These are phyloP conservation scores for Allacma fusca DNA, from an alignment of 2,888 invertebrate species.

Conservation along the genomic window DNA sequence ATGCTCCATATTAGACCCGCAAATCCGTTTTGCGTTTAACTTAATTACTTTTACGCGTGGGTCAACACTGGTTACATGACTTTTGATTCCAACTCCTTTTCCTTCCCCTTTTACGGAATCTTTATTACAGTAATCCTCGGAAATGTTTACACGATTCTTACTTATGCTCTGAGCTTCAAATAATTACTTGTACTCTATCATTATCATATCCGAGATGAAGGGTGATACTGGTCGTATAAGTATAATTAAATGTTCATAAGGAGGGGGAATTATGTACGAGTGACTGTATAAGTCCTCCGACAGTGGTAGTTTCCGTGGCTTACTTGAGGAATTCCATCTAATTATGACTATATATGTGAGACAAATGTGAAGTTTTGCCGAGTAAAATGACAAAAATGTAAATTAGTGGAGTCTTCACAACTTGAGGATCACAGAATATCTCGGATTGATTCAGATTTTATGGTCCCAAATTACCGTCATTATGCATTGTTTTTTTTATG, in stretches of 20 bases:
- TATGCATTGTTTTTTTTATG: background rate
- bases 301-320: too few species aligned
- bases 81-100: background rate
- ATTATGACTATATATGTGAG: background rate
- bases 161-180: background rate
- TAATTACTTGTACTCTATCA: background rate
- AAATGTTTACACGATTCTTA: background rate
- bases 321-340: too few species aligned
- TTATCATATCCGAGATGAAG: background rate
- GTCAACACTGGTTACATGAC: background rate
- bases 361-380: background rate
- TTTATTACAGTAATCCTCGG: background rate
- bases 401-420: background rate
- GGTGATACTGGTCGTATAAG: background rate
- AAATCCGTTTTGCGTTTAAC: background rate
- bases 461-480: constrained; percentile 21
- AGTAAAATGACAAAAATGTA: constrained; percentile 2
- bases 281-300: too few species aligned
- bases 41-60: constrained; percentile 16
- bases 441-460: constrained; percentile 11
- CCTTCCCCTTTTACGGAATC: constrained; percentile 5
- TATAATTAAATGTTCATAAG: too few species aligned
- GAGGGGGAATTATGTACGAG: too few species aligned
- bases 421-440: too few species aligned
- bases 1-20: background rate